A percentile compares a stretch with the other conserved stretches of the same genome.
Evolutionary conservation across 2,888 invertebrate species (phyloP).

Genomic region (Cheilosia soror): DNA sequence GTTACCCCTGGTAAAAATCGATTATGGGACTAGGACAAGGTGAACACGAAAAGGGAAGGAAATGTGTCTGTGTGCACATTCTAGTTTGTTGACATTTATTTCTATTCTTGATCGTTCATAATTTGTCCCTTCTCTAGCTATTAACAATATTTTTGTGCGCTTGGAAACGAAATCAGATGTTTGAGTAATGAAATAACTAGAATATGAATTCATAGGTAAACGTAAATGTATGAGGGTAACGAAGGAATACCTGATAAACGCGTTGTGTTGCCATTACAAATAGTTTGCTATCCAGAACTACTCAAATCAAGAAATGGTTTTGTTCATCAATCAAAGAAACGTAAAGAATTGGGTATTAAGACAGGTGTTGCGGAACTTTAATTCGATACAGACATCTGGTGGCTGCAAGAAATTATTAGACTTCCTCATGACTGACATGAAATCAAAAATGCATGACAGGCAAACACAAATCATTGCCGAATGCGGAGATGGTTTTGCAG

Average conservation of each 20-base stretch:
- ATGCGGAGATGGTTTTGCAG: background rate
- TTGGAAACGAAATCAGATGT: conserved; percentile 12
- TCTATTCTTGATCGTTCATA: conserved; percentile 43
- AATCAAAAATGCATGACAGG: background rate
- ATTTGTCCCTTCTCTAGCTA: conserved; percentile 4
- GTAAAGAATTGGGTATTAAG: background rate
- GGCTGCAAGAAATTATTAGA: background rate
- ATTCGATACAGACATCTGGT: background rate
- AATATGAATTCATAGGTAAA: background rate
- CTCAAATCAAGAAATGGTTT: background rate
- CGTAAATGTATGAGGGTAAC: background rate
- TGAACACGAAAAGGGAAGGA: conserved; percentile 28
- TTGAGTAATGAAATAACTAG: background rate
- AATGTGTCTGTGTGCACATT: conserved; percentile 14
- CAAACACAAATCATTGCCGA: background rate
- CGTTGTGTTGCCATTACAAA: background rate
- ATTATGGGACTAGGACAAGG: conserved; percentile 53
- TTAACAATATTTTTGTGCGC: background rate
- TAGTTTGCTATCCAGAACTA: background rate
- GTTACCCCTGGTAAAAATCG: conserved; percentile 29
- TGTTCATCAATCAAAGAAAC: background rate
- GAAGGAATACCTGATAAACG: conserved; percentile 3
- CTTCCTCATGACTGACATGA: conserved; percentile 3
- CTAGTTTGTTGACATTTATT: conserved; percentile 52
- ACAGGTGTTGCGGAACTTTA: conserved; percentile 9